A percentile compares a stretch with the other conserved stretches of the same genome.
These are phyloP conservation scores for Mastacembelus armatus DNA, from an alignment of 2,797 vertebrate genomes.

Conservation along the genomic window DNA sequence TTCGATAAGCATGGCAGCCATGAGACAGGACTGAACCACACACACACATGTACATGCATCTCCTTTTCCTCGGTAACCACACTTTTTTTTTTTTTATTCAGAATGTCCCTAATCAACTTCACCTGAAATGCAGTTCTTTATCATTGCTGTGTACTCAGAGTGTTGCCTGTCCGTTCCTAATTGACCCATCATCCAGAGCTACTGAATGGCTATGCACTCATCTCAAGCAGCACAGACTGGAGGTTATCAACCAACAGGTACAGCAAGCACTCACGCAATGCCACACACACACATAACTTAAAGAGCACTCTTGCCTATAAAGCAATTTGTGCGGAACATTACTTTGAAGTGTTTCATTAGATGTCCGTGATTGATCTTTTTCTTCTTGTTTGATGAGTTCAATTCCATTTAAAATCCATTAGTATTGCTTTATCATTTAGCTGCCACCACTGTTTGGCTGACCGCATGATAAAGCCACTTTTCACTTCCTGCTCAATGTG, in stretches of 20 bases:
- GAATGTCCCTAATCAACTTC: conserved; percentile 1
- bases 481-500: background rate
- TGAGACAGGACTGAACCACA: conserved; percentile 8
- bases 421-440: background rate
- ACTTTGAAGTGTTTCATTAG: conserved; percentile 15
- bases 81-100: background rate
- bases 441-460: too few relatives aligned
- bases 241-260: conserved; percentile 97
- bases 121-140: conserved; percentile 15
- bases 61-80: background rate
- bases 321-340: background rate
- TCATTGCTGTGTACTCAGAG: conserved; percentile 80
- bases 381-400: conserved; percentile 1
- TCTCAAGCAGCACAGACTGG: conserved; percentile 90
- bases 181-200: conserved; percentile 95
- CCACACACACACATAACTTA: conserved; percentile 25
- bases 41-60: conserved; percentile 4
- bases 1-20: conserved; percentile 40
- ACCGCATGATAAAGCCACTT: too few relatives aligned
- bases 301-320: background rate
- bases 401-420: conserved; percentile 7
- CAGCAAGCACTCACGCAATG: conserved; percentile 3
- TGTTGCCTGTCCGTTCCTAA: conserved; percentile 94
- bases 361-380: conserved; percentile 2
- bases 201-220: conserved; percentile 95